Evolutionary conservation across 2,888 invertebrate genomes (phyloP).

Genomic region (Aleiodes testaceus): DNA sequence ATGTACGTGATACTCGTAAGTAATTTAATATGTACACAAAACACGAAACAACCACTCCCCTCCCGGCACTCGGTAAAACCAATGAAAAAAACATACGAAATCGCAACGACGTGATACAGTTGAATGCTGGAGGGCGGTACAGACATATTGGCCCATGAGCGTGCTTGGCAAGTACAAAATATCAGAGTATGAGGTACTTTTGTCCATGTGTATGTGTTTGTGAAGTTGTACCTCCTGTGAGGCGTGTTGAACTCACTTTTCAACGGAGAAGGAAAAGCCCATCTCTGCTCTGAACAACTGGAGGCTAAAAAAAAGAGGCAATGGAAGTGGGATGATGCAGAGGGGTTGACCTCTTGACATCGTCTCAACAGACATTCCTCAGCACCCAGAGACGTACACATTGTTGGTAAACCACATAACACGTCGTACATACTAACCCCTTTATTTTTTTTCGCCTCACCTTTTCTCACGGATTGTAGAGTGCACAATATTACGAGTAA

Average conservation of each 20-base stretch:
- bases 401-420: slow-evolving; percentile 29
- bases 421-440: slow-evolving; percentile 26
- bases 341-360: slow-evolving; percentile 31
- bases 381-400: slow-evolving; percentile 6
- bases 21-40: slow-evolving; percentile 33
- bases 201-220: background rate
- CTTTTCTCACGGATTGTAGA: slow-evolving; percentile 11
- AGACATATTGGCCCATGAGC: slow-evolving; percentile 40
- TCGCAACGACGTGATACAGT: slow-evolving; percentile 41
- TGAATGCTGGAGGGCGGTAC: slow-evolving; percentile 29
- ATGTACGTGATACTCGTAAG: slow-evolving; percentile 8
- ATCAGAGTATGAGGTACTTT: slow-evolving; percentile 16
- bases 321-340: too few species aligned
- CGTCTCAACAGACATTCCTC: slow-evolving; percentile 31
- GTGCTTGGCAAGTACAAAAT: slow-evolving; percentile 43
- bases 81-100: slow-evolving; percentile 38
- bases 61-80: background rate
- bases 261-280: background rate
- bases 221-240: slow-evolving; percentile 5
- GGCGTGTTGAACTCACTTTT: slow-evolving; percentile 23
- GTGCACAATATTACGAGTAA: slow-evolving; percentile 28
- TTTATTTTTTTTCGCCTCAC: too few species aligned
- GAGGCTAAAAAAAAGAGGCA: background rate
- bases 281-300: background rate
- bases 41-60: background rate